Conservation (phyloP, 2,888 invertebrate genomes). For the Lepidochrysops patricia region DNA sequence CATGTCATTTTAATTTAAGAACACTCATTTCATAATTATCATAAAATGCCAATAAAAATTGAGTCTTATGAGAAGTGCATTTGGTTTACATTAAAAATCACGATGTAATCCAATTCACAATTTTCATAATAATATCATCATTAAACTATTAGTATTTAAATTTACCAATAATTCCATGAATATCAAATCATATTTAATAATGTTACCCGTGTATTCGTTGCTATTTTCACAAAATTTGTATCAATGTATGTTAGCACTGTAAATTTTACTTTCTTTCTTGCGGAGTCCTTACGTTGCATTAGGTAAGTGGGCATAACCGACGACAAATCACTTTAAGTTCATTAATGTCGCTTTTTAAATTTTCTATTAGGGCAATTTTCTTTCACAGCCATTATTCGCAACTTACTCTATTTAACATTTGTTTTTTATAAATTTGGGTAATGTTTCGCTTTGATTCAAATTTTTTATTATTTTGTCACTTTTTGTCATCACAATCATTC, state of each 20-base stretch:
- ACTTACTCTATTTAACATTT: slow-evolving; percentile 35
- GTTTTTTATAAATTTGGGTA: slow-evolving; percentile 57
- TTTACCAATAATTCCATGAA: neutral
- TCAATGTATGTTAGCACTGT: slow-evolving; percentile 65
- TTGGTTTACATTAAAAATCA: neutral
- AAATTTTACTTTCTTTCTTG: slow-evolving; percentile 73
- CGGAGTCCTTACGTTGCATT: slow-evolving; percentile 73
- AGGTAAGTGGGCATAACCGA: slow-evolving; percentile 70
- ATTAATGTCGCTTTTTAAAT: slow-evolving; percentile 54
- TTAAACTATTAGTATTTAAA: neutral
- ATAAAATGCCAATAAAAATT: slow-evolving; percentile 10
- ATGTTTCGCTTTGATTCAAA: slow-evolving; percentile 72
- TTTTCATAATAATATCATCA: neutral
- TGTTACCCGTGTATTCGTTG: slow-evolving; percentile 27
- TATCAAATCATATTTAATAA: neutral
- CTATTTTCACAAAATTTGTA: slow-evolving; percentile 42
- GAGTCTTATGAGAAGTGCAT: neutral
- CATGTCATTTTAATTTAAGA: slow-evolving; percentile 40
- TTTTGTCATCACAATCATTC: slow-evolving; percentile 41
- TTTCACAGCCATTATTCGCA: slow-evolving; percentile 48
- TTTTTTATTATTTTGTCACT: slow-evolving; percentile 39
- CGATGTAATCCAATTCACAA: neutral
- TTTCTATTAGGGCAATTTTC: slow-evolving; percentile 34
- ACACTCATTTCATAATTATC: slow-evolving; percentile 16
- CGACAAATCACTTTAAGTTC: slow-evolving; percentile 39